These are phyloP conservation scores for Heteromyza rotundicornis DNA, from an alignment of 2,888 invertebrate species.

Conservation along the genomic window DNA sequence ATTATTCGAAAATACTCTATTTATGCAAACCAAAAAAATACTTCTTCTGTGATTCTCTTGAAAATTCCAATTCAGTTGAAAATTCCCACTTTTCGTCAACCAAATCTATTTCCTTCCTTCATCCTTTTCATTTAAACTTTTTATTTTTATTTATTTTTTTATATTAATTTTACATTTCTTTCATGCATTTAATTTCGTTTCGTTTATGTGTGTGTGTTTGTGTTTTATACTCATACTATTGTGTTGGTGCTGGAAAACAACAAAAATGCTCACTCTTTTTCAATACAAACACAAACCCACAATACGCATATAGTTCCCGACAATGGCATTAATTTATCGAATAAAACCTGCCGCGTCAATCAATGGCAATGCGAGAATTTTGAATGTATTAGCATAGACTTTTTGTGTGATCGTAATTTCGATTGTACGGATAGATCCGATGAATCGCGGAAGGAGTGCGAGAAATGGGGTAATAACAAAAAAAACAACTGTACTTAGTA, in stretches of 20 bases:
- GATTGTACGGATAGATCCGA: constrained; percentile 72
- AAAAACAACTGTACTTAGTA: no score
- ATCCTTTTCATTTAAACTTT: no score
- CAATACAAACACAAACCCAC: constrained; percentile 15
- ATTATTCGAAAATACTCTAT: no score
- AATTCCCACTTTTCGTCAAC: no score
- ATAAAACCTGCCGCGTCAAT: constrained; percentile 46
- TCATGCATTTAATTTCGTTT: constrained; percentile 23
- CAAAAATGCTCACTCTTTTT: no score
- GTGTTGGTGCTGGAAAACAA: constrained; percentile 28
- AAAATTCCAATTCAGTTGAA: no score
- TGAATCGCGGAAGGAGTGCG: constrained; percentile 60
- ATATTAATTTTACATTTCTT: constrained; percentile 26
- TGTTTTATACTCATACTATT: constrained; percentile 18
- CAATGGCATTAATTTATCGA: constrained; percentile 21
- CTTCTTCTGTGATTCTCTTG: no score
- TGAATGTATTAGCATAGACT: constrained; percentile 67
- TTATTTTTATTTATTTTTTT: constrained; percentile 21
- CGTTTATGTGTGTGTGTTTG: not conserved
- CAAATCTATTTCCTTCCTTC: no score
- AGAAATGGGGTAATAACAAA: constrained; percentile 54
- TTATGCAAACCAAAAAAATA: no score
- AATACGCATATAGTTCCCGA: constrained; percentile 9
- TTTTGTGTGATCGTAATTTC: constrained; percentile 66
- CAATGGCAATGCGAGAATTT: constrained; percentile 71